A percentile compares a stretch with the other conserved stretches of the same genome.
These are phyloP conservation scores for Crocallis elinguaria DNA, from an alignment of 2,888 invertebrate genomes.

Conservation along the genomic window DNA sequence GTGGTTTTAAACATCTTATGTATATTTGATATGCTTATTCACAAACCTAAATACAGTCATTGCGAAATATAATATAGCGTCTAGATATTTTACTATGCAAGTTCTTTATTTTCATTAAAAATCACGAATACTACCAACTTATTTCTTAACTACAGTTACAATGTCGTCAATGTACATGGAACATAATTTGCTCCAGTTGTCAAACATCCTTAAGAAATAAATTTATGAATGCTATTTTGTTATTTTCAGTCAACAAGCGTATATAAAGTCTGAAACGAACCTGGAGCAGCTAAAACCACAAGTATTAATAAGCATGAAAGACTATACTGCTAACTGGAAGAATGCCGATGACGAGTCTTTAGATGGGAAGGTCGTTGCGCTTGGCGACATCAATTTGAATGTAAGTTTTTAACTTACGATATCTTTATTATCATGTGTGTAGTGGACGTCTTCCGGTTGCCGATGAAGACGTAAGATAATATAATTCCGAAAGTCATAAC, in stretches of 20 bases:
- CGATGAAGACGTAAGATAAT: too few species aligned
- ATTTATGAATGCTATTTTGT: neutral
- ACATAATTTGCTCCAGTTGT: neutral
- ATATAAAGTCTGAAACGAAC: slow-evolving; percentile 72
- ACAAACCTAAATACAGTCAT: too few species aligned
- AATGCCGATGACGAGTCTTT: slow-evolving; percentile 58
- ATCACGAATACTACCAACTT: too few species aligned
- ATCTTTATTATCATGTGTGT: too few species aligned
- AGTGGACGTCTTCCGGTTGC: too few species aligned
- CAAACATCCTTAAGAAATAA: neutral
- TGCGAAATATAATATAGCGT: too few species aligned
- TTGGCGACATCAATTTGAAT: slow-evolving; percentile 74
- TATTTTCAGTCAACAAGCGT: slow-evolving; percentile 67
- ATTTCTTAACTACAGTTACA: neutral
- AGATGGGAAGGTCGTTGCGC: slow-evolving; percentile 62
- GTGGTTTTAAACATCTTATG: too few species aligned
- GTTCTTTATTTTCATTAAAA: too few species aligned
- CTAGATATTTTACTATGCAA: too few species aligned
- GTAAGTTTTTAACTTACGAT: too few species aligned
- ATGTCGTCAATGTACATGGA: neutral
- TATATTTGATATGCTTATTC: too few species aligned
- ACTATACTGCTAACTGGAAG: slow-evolving; percentile 78
- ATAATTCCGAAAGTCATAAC: too few species aligned
- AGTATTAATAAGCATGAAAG: slow-evolving; percentile 62
- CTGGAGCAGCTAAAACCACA: slow-evolving; percentile 61